Evolutionary conservation across 2,113 vertebrate genomes (phyloP).

Genomic region (Microcebus tavaratra): DNA sequence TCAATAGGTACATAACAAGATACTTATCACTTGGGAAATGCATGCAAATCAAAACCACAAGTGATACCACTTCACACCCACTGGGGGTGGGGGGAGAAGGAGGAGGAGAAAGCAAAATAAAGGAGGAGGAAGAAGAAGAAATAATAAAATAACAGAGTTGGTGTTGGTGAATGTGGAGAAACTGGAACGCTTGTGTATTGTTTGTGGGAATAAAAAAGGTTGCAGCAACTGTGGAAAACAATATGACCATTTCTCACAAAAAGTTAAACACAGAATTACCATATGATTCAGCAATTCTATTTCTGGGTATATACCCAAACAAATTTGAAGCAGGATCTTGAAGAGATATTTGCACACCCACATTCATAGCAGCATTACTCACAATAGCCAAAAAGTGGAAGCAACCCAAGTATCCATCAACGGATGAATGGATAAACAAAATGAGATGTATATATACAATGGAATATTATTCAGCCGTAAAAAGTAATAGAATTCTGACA

Average conservation of each 20-base stretch:
- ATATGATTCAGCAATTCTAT: not conserved
- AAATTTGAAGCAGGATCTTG: not conserved
- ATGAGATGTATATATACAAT: not conserved
- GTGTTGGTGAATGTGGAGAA: not conserved
- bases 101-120: not conserved
- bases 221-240: not conserved
- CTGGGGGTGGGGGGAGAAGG: not conserved
- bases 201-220: not conserved
- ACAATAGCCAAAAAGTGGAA: not conserved
- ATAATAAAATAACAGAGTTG: not conserved
- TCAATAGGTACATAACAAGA: not conserved
- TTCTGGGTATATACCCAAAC: not conserved
- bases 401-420: not conserved
- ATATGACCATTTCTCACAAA: not conserved
- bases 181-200: not conserved
- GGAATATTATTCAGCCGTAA: not conserved
- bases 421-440: not conserved
- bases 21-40: not conserved
- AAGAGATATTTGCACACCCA: not conserved
- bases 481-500: not conserved
- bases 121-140: not conserved
- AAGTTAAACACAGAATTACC: not conserved
- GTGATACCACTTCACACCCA: not conserved
- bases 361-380: not conserved
- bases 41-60: not conserved